These are phyloP conservation scores for Olivierus martensii DNA, from an alignment of 1,140 invertebrate species.

Conservation along the genomic window DNA sequence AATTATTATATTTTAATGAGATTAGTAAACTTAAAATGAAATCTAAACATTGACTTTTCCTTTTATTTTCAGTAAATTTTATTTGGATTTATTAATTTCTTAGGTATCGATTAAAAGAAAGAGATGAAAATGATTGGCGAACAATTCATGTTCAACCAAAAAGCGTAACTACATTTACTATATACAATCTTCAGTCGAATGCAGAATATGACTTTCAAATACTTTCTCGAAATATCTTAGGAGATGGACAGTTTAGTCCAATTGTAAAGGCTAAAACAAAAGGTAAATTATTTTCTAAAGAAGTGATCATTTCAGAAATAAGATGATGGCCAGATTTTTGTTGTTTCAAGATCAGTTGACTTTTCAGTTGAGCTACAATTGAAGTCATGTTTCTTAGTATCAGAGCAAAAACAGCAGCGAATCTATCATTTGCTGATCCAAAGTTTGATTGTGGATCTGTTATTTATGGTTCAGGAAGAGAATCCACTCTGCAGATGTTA, in stretches of 20 bases:
- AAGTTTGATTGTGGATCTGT: no score
- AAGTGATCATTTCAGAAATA: neutral
- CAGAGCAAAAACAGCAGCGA: no score
- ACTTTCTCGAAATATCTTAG: slow-evolving; percentile 78
- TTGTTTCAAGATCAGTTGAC: no score
- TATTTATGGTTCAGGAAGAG: no score
- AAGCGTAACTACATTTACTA: slow-evolving; percentile 72
- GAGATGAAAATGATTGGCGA: slow-evolving; percentile 49
- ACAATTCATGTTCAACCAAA: slow-evolving; percentile 82
- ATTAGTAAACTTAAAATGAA: neutral
- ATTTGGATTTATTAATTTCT: neutral
- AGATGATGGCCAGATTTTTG: no score
- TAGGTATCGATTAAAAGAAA: slow-evolving; percentile 14
- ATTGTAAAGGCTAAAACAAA: slow-evolving; percentile 73
- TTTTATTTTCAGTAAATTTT: neutral
- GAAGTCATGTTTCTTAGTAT: no score
- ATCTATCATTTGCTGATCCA: no score
- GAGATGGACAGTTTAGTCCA: slow-evolving; percentile 88
- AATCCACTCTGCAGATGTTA: no score
- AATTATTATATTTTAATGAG: no score
- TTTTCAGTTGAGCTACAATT: no score
- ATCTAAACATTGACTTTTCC: neutral
- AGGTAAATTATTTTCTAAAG: slow-evolving; percentile 50
- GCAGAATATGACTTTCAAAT: slow-evolving; percentile 93
- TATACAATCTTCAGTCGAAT: slow-evolving; percentile 73